Evolutionary conservation across 1,140 invertebrate species (phyloP), one percentile per base, ranked within the genome.

Genomic region (Ectropis grisescens): DNA sequence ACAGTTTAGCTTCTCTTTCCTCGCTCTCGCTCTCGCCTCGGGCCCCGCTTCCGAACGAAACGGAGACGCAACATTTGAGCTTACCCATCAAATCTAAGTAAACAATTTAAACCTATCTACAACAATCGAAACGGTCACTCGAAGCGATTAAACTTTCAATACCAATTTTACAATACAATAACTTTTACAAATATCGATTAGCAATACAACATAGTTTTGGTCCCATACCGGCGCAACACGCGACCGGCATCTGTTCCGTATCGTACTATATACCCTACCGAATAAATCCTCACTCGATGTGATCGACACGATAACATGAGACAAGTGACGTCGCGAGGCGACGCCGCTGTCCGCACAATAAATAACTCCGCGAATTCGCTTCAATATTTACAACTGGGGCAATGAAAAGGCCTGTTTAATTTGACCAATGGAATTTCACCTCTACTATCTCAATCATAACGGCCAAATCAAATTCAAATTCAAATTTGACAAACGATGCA

Each of bases 61-160:
- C n/a, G n/a, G n/a, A n/a, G n/a, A n/a, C n/a, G n/a, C n/a, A 59
- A 51, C 29, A 46, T 59, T 61, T 58, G 59, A 69, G 61, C 59
- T 64, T 52, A 56, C 42, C 36, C 32, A 19, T 8, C 49, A 44
- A 50, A 45, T 49, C 16, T 19, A 19, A 3, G 3, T 19, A 19
- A 19, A 19, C 16, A 19, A 19, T 19, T 3, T 4, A 19, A 4
- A 8, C 16, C 16, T 19, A 74, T 58, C 60, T 72, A 38, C 57
- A 58, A 72, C 67, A 68, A 66, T 54, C 47, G 51, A 52, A 59
- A 55, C 56, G 58, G 57, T 61, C 67, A 67, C 65, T 69, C 58
- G 46, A 36, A 69, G 61, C 66, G 24, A 26, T 26, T 6, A 26
- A 26, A 26, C 16, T 26, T 26, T 26, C 24, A 26, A 26, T 10